phyloP scores from a whole-genome alignment of 2,113 vertebrate species.

The Sus scrofa region DNA sequence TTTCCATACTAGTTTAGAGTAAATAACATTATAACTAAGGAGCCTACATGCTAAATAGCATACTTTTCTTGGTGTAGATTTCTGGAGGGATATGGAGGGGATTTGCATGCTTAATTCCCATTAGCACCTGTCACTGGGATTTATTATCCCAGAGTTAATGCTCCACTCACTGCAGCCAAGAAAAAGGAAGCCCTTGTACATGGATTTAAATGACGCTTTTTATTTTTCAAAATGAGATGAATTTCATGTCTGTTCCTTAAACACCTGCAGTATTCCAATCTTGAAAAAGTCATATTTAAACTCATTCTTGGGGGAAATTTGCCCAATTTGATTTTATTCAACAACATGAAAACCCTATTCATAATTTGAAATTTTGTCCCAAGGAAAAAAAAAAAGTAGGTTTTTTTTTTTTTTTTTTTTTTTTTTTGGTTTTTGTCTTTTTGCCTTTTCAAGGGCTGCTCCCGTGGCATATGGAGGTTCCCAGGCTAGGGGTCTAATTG shows the following conservation, averaged over 20 bases:
- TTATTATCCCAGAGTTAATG: constrained; percentile 84
- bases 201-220: constrained; percentile 72
- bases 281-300: constrained; percentile 54
- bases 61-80: constrained; percentile 76
- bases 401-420: no score
- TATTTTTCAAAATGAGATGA: constrained; percentile 69
- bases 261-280: constrained; percentile 60
- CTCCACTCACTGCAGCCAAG: constrained; percentile 77
- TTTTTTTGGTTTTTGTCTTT: no score
- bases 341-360: not conserved
- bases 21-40: constrained; percentile 75
- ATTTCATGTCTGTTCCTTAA: constrained; percentile 64
- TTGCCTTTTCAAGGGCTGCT: no score
- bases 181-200: constrained; percentile 75
- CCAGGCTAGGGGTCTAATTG: no score
- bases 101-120: constrained; percentile 85
- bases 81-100: constrained; percentile 79
- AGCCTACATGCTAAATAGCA: constrained; percentile 72
- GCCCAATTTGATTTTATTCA: constrained; percentile 47
- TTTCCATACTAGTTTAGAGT: constrained; percentile 57
- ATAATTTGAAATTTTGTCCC: not conserved
- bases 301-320: constrained; percentile 38
- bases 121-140: constrained; percentile 85
- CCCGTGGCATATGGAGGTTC: no score
- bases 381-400: not conserved